A percentile compares a stretch with the other conserved stretches of the same genome.
phyloP scores from a whole-genome alignment of 2,797 vertebrate species.

The Clamator glandarius region DNA sequence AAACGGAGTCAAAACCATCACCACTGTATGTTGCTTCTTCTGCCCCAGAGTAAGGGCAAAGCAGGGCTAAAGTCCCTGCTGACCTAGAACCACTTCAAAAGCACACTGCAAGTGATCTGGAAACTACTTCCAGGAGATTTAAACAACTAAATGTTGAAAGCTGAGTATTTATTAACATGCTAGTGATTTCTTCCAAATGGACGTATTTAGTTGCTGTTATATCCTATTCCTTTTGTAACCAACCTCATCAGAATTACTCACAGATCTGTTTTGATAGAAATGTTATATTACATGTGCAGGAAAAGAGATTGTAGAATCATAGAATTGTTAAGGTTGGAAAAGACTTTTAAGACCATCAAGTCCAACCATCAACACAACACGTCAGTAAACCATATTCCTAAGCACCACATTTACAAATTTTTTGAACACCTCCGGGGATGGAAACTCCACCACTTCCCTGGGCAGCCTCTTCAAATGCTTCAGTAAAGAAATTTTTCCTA shows the following conservation, averaged over 20 bases:
- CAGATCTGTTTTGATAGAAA: not conserved
- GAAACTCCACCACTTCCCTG: too few relatives aligned
- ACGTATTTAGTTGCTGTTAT: not conserved
- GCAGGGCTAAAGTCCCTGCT: not conserved
- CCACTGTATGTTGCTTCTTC: not conserved
- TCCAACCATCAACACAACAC: too few relatives aligned
- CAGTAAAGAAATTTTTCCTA: too few relatives aligned
- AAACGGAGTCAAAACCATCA: not conserved
- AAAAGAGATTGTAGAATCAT: not conserved
- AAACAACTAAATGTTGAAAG: not conserved
- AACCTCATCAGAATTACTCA: not conserved
- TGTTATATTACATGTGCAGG: not conserved
- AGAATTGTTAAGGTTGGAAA: too few relatives aligned
- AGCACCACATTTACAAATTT: too few relatives aligned
- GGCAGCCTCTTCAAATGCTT: too few relatives aligned
- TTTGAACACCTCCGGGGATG: too few relatives aligned
- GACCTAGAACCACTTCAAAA: not conserved
- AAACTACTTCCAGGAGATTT: not conserved
- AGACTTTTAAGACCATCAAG: too few relatives aligned
- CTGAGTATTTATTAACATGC: slow-evolving; percentile 23
- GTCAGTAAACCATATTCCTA: too few relatives aligned
- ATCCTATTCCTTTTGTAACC: not conserved
- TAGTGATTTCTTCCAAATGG: not conserved
- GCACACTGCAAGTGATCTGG: not conserved
- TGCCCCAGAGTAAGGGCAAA: not conserved